phyloP scores from a whole-genome alignment of 2,797 vertebrate genomes.

The Sebastes alutus region DNA sequence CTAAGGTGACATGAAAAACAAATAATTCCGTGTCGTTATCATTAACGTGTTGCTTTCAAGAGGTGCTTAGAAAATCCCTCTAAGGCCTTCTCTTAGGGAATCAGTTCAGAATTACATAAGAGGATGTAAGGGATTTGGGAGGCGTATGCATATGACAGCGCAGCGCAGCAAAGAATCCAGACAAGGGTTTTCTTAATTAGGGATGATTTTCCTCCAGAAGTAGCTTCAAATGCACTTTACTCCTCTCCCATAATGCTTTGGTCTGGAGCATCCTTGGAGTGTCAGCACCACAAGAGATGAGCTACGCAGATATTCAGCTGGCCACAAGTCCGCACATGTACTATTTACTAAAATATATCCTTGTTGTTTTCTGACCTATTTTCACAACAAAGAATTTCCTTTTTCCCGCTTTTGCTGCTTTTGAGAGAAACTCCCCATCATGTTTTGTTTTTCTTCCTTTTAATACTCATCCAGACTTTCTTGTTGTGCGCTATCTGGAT shows the following conservation, averaged over 20 bases:
- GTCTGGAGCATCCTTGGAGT: conserved; percentile 32
- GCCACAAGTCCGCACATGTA: conserved; percentile 40
- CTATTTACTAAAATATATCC: conserved; percentile 41
- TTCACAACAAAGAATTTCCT: conserved; percentile 41
- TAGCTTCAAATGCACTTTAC: conserved; percentile 47
- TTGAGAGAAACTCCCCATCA: conserved; percentile 21
- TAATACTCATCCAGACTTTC: conserved; percentile 20
- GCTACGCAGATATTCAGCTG: conserved; percentile 33
- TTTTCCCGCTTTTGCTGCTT: not conserved
- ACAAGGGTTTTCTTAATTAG: conserved; percentile 68
- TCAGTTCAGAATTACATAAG: conserved; percentile 64
- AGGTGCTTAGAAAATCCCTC: conserved; percentile 60
- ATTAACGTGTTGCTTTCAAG: conserved; percentile 58
- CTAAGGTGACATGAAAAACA: conserved; percentile 59
- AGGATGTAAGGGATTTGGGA: conserved; percentile 50
- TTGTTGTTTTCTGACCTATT: conserved; percentile 46
- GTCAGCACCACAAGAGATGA: conserved; percentile 30
- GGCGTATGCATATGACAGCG: conserved; percentile 44
- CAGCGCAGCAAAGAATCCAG: conserved; percentile 30
- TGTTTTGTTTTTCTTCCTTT: conserved; percentile 41
- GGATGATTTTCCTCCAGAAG: conserved; percentile 48
- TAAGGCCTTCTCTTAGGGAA: conserved; percentile 51
- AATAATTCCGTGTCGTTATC: conserved; percentile 58
- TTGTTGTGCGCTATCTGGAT: conserved; percentile 28
- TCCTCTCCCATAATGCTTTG: conserved; percentile 21